A percentile compares a stretch with the other conserved stretches of the same genome.
phyloP scores from a whole-genome alignment of 2,113 vertebrate genomes.

The Lophochroa leadbeateri region DNA sequence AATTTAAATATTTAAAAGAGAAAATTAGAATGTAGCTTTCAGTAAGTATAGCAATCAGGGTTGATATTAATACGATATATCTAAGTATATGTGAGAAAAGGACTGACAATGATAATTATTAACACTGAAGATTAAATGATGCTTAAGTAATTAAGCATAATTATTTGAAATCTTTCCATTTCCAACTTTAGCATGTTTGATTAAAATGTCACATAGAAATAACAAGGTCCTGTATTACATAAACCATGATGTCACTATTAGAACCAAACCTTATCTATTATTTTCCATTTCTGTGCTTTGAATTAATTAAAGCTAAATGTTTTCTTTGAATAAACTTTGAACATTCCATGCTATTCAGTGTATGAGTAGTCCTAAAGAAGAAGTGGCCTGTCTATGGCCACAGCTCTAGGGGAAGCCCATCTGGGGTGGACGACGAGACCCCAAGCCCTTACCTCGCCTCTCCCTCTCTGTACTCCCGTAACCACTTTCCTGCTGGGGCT shows the following conservation, averaged over 20 bases:
- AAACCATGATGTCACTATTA: background rate
- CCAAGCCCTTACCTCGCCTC: background rate
- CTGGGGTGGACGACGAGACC: fast-evolving
- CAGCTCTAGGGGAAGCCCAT: background rate
- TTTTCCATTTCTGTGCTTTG: background rate
- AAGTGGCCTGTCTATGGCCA: background rate
- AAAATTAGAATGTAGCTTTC: background rate
- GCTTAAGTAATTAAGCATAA: constrained; percentile 44
- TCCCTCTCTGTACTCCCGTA: background rate
- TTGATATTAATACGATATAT: background rate
- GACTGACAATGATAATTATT: constrained; percentile 37
- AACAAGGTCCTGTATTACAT: background rate
- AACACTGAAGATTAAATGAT: background rate
- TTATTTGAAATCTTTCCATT: constrained; percentile 36
- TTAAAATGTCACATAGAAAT: constrained; percentile 32
- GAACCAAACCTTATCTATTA: background rate
- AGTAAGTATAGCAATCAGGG: background rate
- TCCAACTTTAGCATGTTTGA: background rate
- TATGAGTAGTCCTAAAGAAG: background rate
- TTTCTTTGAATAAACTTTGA: background rate
- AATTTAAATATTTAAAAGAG: background rate
- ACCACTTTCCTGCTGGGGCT: background rate
- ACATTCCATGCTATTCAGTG: background rate
- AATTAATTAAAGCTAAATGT: background rate
- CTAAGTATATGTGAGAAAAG: constrained; percentile 5